Base-by-base conservation (phyloP, 2,888 invertebrate species). In the Acleris emargana region DNA sequence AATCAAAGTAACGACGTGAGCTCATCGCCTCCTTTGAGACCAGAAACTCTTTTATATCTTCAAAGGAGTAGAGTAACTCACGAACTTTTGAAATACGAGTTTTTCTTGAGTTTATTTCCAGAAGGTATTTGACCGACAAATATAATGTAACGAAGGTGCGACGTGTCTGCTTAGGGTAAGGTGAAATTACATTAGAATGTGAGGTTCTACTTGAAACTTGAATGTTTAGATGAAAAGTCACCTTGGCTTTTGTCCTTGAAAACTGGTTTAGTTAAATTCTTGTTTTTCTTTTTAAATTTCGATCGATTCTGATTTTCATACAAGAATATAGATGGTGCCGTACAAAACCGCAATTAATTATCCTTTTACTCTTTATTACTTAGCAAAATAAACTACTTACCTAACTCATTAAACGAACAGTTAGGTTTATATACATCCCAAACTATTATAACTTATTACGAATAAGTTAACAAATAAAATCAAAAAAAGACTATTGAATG, bases 1-100 rank as follows among this genome's bases (percentile, higher is more conserved):
- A 84, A 87, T 86, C 80, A 83, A 83, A 84, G 82, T 80, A 82
- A 77, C 80, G 79, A 84, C 79, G 83, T 80, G 81, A 82, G 77
- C 83, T 83, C 83, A 83, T 82, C 77, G 74, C 72, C 72, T 75
- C 79, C 82, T 80, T 79, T 79, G 86, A 84, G 84, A 83, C 79
- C 78, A 72, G 82, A 82, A 85, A 77, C 77, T 77, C 82, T 82
- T 86, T 81, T 85, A 81, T 79, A 80, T 81, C 80, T 81, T 79
- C 80, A 77, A 82, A 82, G 68, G 69, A 77, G 73, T 70, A 68
- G 69, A 77, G 73, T 70, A 73, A 73, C 73, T 73, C 72, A 62
- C 70, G 69, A 82, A 82, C 78, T 82, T 79, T 77, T 73, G 68
- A 76, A 78, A 78, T 68, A 69, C 60, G 72, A 74, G 69, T 75